phyloP scores from a whole-genome alignment of 2,113 vertebrate genomes.

The Ahaetulla prasina region DNA sequence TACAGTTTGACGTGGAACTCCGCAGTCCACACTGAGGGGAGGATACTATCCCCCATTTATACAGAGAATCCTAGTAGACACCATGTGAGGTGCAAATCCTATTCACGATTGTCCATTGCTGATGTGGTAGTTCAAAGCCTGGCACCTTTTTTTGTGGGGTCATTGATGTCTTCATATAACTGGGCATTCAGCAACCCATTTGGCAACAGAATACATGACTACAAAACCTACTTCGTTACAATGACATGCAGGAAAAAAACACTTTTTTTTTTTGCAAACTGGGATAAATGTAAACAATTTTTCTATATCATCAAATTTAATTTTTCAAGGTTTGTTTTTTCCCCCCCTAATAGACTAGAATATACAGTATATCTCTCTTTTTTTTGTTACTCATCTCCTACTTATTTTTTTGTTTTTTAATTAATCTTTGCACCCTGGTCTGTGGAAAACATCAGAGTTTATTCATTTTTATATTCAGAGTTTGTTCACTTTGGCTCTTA shows the following conservation, averaged over 20 bases:
- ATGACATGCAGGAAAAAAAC: background rate
- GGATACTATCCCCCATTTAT: background rate
- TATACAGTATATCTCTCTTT: background rate
- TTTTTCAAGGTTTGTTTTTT: background rate
- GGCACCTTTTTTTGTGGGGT: background rate
- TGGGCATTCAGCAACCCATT: background rate
- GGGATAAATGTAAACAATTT: background rate
- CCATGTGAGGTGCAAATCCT: no score
- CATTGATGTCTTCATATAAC: background rate
- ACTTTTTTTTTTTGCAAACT: background rate
- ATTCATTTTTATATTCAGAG: background rate
- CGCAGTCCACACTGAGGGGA: background rate
- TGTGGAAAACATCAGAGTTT: slow-evolving; percentile 12
- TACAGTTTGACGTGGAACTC: background rate
- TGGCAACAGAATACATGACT: background rate
- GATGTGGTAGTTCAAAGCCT: no score
- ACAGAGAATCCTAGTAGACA: no score
- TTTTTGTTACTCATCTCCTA: slow-evolving; percentile 1
- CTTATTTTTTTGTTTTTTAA: slow-evolving; percentile 29
- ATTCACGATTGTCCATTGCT: no score
- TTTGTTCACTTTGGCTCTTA: slow-evolving; percentile 12
- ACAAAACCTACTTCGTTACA: background rate
- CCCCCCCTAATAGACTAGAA: background rate
- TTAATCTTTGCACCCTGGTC: background rate
- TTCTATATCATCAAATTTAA: fast-evolving